A percentile compares a stretch with the other conserved stretches of the same genome.
phyloP scores from a whole-genome alignment of 2,113 vertebrate genomes.

The Macquaria ambigua region DNA sequence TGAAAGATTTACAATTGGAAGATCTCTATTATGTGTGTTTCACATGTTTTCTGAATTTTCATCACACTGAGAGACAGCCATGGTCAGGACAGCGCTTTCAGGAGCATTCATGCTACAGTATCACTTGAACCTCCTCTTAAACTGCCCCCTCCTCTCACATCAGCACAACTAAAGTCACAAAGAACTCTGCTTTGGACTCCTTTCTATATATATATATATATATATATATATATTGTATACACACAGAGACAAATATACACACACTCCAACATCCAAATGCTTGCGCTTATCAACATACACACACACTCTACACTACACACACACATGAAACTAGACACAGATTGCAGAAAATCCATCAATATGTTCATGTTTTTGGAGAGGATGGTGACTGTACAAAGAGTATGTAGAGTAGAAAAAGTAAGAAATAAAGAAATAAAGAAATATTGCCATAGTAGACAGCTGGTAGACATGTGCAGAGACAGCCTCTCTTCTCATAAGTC shows the following conservation, averaged over 20 bases:
- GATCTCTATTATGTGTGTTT: constrained; percentile 51
- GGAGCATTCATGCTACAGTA: constrained; percentile 42
- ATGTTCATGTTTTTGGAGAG: constrained; percentile 76
- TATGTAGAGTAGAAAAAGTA: constrained; percentile 66
- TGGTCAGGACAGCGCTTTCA: constrained; percentile 53
- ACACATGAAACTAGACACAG: constrained; percentile 51
- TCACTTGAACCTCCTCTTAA: constrained; percentile 50
- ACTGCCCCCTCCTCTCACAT: constrained; percentile 61
- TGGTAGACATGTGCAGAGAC: constrained; percentile 76
- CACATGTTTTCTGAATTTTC: constrained; percentile 49
- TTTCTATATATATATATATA: constrained; percentile 38
- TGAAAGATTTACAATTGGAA: constrained; percentile 58
- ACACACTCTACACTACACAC: constrained; percentile 17
- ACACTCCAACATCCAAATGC: constrained; percentile 58
- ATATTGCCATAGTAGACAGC: constrained; percentile 82
- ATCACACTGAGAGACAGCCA: constrained; percentile 65
- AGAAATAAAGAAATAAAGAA: constrained; percentile 60
- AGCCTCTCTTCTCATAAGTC: constrained; percentile 78
- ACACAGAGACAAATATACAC: constrained; percentile 41
- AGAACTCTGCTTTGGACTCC: constrained; percentile 44
- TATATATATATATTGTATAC: not conserved
- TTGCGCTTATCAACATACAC: constrained; percentile 57
- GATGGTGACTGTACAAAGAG: constrained; percentile 77
- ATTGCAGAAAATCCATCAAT: constrained; percentile 78
- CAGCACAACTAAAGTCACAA: constrained; percentile 51